These are phyloP conservation scores for Ophiodon elongatus DNA, from an alignment of 2,113 vertebrate genomes.

Conservation along the genomic window DNA sequence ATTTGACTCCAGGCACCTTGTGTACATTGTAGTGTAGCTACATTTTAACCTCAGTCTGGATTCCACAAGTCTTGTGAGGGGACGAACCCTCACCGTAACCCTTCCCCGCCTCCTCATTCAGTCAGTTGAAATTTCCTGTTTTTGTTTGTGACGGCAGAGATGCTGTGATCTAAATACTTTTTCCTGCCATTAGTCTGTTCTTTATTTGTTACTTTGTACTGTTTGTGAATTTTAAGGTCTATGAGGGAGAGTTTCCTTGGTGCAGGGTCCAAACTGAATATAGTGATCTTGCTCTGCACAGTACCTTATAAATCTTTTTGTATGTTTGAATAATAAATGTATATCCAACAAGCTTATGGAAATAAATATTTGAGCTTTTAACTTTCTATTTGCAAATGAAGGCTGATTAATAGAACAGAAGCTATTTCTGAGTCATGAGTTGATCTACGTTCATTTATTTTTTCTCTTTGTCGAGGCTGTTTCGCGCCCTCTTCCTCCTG, in stretches of 20 bases:
- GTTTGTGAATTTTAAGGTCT: conserved; percentile 66
- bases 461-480: neutral
- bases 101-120: neutral
- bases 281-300: conserved; percentile 41
- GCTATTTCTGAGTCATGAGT: conserved; percentile 1
- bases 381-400: conserved; percentile 52
- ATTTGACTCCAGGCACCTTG: conserved; percentile 25
- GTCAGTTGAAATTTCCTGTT: conserved; percentile 40
- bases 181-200: conserved; percentile 52
- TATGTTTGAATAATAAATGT: conserved; percentile 80
- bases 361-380: conserved; percentile 73
- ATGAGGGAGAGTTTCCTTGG: conserved; percentile 49
- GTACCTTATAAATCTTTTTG: conserved; percentile 60
- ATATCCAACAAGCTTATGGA: conserved; percentile 63
- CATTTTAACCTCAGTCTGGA: conserved; percentile 63
- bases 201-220: conserved; percentile 41
- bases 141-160: conserved; percentile 63
- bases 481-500: conserved; percentile 23
- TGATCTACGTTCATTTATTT: conserved; percentile 9
- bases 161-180: conserved; percentile 61
- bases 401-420: conserved; percentile 16
- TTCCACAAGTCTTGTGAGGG: conserved; percentile 32
- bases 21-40: conserved; percentile 71
- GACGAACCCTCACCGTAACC: conserved; percentile 28
- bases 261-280: conserved; percentile 41